Base-by-base conservation (phyloP, 64 coral and sea anemone species). In the Acropora tenuis region DNA sequence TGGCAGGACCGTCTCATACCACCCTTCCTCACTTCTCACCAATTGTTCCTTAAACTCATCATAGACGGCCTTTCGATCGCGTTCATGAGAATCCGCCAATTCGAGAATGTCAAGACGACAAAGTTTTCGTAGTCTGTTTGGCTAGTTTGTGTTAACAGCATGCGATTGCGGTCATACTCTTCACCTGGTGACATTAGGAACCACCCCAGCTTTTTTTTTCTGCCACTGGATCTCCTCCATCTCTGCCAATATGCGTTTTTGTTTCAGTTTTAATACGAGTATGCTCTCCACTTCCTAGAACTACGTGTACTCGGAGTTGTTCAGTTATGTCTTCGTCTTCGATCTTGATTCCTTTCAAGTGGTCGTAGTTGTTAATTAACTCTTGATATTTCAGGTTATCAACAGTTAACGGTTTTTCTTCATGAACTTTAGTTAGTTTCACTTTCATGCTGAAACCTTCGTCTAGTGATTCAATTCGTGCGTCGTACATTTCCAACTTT, bases 131-230 rank as follows among this genome's bases (percentile, higher is more conserved):
- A 75, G 45, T 88, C 71, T 1, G 8, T 11, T 30, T 30, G 30
- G 30, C 30, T 30, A 30, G 30, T 30, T 30, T 30, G 30, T 30
- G 30, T 30, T 30, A 76, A 2, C 2, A 50, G 78, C 58, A 48
- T 61, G 44, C 7, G 72, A 20, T 69, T 77, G 43, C 48, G 75
- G 3, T 6, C 41, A 45, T 13, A 44, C 48, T 50, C 1, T 79
- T 12, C 18, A 49, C 9, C 76, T 46, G 77, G 77, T 3, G 43
- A 41, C 48, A 83, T 82, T 15, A 91, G 72, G 18, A 80, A 74
- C 89, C 79, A 91, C 47, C 89, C 89, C 1, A 91, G 50, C 72
- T 91, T 91, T n/a, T 91, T 75, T 75, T 83, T 47, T 83, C 89
- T 4, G 46, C 89, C 11, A 90, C 89, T 2, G 89, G 89, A 11